Evolutionary conservation across 2,888 invertebrate species (phyloP), one percentile per base, ranked within the genome.

Genomic region (Acleris sparsana): DNA sequence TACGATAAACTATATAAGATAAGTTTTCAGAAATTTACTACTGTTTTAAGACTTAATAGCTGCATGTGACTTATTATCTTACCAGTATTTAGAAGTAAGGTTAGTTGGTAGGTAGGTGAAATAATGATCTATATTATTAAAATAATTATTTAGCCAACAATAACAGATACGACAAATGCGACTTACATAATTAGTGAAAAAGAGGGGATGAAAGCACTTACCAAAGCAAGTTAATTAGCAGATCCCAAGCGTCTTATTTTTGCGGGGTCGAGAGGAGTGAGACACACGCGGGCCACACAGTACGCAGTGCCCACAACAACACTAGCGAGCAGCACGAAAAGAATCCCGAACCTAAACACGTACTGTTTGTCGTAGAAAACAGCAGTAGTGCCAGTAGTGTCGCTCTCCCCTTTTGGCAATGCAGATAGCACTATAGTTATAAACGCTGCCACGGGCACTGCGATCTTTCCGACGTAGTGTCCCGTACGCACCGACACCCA

Each of bases 401-500:
- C 80, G 71, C 84, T 82, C 67, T 90, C 89, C 33, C 92, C 90
- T 79, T 89, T 89, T 75, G 96, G 96, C 83, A 96, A 92, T 64
- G 90, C 82, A 67, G 95, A 77, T 69, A 96, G 84, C 71, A 95
- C 79, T 52, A 94, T 77, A 39, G 96, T 95, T 67, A 95, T 75
- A 70, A 93, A 53, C 49, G 92, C 80, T 33, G 95, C 93, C 71
- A 93, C 75, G 53, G 89, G 79, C 63, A 96, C 77, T 53, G 94
- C 93, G 71, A 95, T 84, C 82, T 94, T 94, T 62, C 95, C 95
- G 69, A 95, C 84, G 77, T 92, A 94, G 82, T 94, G 95, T 71
- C 95, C 94, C 49, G 95, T 94, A 75, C 94, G 94, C 53, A 95
- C 86, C 2, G 95, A 94, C 60, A 95, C 85, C 77, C 95, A 93